These are phyloP conservation scores for Junonia oenone DNA, from an alignment of 2,888 invertebrate genomes.

Conservation along the genomic window DNA sequence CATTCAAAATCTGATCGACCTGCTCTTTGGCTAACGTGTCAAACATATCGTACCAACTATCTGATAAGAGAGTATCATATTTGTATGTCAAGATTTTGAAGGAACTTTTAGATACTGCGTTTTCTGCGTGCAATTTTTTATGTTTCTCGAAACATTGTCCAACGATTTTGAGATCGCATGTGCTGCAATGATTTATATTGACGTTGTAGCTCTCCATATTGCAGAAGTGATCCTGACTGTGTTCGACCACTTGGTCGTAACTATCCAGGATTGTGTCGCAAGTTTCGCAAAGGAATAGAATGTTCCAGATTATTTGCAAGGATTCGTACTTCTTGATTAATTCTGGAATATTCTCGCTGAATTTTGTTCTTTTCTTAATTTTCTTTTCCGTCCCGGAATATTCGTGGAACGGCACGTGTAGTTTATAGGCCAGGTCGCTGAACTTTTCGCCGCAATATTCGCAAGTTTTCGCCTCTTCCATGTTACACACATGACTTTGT, in stretches of 20 bases:
- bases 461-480: slow-evolving; percentile 20
- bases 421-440: slow-evolving; percentile 32
- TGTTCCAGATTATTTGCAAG: slow-evolving; percentile 46
- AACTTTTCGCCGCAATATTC: slow-evolving; percentile 27
- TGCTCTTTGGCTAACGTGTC: slow-evolving; percentile 34
- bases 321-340: slow-evolving; percentile 46
- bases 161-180: slow-evolving; percentile 46
- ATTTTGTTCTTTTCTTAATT: neutral
- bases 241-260: slow-evolving; percentile 50
- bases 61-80: slow-evolving; percentile 35
- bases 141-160: slow-evolving; percentile 39
- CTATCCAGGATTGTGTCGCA: slow-evolving; percentile 43
- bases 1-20: slow-evolving; percentile 36
- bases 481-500: slow-evolving; percentile 15
- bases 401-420: slow-evolving; percentile 42
- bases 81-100: slow-evolving; percentile 46
- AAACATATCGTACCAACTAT: slow-evolving; percentile 45
- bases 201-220: slow-evolving; percentile 31
- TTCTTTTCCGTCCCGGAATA: slow-evolving; percentile 14
- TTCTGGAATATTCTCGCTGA: slow-evolving; percentile 32
- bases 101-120: slow-evolving; percentile 16
- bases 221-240: slow-evolving; percentile 44
- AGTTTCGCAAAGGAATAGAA: slow-evolving; percentile 41
- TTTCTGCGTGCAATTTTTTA: slow-evolving; percentile 22
- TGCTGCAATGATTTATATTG: slow-evolving; percentile 36